Evolutionary conservation across 2,113 vertebrate genomes (phyloP).

Genomic region (Acrocephalus kingi): DNA sequence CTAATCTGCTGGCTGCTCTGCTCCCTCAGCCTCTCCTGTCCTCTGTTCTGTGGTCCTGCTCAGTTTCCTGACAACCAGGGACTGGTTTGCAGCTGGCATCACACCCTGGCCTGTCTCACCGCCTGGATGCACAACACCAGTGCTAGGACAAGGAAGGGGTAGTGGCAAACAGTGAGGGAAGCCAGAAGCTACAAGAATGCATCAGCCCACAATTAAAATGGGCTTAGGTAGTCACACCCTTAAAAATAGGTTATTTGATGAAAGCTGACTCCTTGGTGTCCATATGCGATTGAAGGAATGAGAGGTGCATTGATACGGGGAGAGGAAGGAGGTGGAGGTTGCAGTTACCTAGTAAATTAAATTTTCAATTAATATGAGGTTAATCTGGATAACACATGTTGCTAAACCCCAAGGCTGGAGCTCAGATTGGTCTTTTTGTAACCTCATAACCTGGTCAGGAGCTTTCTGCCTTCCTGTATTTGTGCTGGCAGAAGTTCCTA

Average conservation of each 20-base stretch:
- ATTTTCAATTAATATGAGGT: neutral
- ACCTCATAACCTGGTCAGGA: neutral
- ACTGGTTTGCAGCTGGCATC: neutral
- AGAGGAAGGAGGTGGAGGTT: neutral
- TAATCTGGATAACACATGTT: neutral
- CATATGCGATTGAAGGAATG: neutral
- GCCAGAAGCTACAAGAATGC: neutral
- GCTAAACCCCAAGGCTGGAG: neutral
- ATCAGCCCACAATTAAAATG: neutral
- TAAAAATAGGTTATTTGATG: neutral
- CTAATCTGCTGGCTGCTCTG: neutral
- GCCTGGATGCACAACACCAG: neutral
- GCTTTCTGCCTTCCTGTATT: neutral
- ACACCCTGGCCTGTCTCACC: neutral
- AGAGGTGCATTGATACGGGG: rapidly evolving
- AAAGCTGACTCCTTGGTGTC: neutral
- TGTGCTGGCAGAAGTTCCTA: neutral
- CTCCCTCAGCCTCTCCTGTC: neutral
- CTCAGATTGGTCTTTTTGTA: neutral
- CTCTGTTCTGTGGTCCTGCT: neutral
- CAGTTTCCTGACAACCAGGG: neutral
- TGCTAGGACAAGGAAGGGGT: neutral
- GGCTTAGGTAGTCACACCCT: neutral
- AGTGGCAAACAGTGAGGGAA: neutral
- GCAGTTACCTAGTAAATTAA: neutral